These are phyloP conservation scores for Sebastolobus alascanus DNA, from an alignment of 2,797 vertebrate genomes.

Conservation along the genomic window DNA sequence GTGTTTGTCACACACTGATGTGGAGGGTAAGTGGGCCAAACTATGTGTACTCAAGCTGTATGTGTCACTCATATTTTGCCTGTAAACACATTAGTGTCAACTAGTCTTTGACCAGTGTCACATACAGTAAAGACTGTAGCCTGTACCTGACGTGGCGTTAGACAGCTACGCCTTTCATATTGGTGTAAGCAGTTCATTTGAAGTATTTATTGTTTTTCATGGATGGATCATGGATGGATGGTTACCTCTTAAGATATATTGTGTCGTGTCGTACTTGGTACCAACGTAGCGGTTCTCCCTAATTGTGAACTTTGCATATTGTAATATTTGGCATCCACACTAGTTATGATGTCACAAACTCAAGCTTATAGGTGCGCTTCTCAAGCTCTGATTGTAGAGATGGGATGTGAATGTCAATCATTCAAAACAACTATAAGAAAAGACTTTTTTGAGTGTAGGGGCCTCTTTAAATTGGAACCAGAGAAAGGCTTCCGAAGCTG, in stretches of 20 bases:
- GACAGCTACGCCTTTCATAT: not conserved
- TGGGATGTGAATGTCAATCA: not conserved
- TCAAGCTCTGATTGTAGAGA: not conserved
- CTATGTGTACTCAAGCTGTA: slow-evolving; percentile 13
- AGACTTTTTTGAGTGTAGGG: not conserved
- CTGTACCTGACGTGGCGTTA: too few species aligned
- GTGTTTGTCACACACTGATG: slow-evolving; percentile 24
- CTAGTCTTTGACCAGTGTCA: not conserved
- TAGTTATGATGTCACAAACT: not conserved
- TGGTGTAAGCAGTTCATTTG: not conserved
- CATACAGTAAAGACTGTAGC: not conserved
- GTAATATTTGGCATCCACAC: not conserved
- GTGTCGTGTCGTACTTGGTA: too few species aligned
- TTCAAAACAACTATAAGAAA: not conserved
- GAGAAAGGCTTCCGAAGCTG: not conserved
- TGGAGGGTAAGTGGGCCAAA: slow-evolving; percentile 5
- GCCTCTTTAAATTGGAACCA: not conserved
- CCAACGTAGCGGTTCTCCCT: too few species aligned
- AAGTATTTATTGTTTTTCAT: not conserved
- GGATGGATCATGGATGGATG: not conserved
- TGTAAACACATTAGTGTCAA: slow-evolving; percentile 38
- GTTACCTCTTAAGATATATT: not conserved
- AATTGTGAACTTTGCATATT: too few species aligned
- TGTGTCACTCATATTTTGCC: slow-evolving; percentile 19
- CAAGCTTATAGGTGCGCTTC: not conserved